Evolutionary conservation across 2,797 vertebrate species (phyloP).

Genomic region (Gastrophryne carolinensis): DNA sequence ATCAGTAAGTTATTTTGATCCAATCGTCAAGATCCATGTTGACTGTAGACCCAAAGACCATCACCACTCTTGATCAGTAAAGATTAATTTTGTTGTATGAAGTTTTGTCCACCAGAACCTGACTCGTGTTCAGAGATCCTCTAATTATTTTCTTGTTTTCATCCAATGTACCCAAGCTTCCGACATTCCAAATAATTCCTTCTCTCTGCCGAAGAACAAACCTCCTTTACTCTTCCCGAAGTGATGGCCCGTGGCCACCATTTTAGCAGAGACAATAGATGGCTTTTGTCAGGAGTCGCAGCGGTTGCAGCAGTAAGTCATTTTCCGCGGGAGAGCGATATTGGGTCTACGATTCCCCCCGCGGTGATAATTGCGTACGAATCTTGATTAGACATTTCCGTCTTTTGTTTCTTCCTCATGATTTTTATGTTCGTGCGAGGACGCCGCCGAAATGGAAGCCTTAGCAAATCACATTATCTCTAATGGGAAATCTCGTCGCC

Average conservation of each 20-base stretch:
- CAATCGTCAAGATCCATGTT: too few species aligned
- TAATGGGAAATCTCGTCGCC: conserved; percentile 16
- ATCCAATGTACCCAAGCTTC: conserved; percentile 6
- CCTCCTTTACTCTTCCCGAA: background rate
- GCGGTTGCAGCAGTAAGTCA: background rate
- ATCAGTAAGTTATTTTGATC: too few species aligned
- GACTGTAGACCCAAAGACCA: too few species aligned
- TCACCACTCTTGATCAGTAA: too few species aligned
- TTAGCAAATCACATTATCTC: conserved; percentile 32
- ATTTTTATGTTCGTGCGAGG: conserved; percentile 32
- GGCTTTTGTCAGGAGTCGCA: conserved; percentile 32
- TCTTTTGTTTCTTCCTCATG: conserved; percentile 29
- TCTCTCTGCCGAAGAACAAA: conserved; percentile 19
- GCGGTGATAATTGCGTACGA: conserved; percentile 40
- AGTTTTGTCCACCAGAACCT: too few species aligned
- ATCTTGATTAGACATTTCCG: conserved; percentile 43
- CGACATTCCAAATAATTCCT: conserved; percentile 23
- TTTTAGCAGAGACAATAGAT: conserved; percentile 39
- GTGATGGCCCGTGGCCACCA: conserved; percentile 26
- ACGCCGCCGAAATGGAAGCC: background rate
- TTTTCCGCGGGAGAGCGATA: background rate
- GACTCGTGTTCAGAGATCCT: too few species aligned
- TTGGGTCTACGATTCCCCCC: conserved; percentile 6
- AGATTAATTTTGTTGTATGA: too few species aligned
- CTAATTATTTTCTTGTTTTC: background rate